Evolutionary conservation across 2,113 vertebrate genomes (phyloP).

Genomic region (Pithys albifrons): DNA sequence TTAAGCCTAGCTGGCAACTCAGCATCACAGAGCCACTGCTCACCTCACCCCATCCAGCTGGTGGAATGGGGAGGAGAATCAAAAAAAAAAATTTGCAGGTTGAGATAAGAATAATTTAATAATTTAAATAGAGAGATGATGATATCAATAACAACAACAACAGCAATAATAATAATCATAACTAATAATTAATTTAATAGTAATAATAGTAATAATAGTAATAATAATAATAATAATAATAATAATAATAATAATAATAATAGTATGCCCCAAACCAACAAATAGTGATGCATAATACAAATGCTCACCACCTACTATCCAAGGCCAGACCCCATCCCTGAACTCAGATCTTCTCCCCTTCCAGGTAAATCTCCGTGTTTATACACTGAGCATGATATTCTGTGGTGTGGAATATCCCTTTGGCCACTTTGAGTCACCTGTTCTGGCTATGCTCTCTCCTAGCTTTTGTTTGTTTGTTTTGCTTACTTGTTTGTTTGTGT

Average conservation of each 20-base stretch:
- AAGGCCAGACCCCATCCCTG: neutral
- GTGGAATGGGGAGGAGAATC: neutral
- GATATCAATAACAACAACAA: too few relatives aligned
- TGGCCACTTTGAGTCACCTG: neutral
- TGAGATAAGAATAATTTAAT: neutral
- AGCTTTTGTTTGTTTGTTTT: too few relatives aligned
- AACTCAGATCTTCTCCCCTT: neutral
- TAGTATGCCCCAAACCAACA: neutral
- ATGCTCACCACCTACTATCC: neutral
- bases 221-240: too few relatives aligned
- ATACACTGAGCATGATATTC: fast-evolving
- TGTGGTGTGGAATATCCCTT: neutral
- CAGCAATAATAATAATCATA: too few relatives aligned
- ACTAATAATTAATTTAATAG: neutral
- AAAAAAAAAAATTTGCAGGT: neutral
- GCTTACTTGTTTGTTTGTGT: neutral
- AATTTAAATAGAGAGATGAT: neutral
- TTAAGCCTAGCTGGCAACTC: neutral
- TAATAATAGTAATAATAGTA: neutral
- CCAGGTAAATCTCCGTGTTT: neutral
- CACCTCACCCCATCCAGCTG: neutral
- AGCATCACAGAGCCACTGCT: neutral
- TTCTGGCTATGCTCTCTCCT: neutral
- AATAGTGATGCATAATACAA: too few relatives aligned
- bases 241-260: too few relatives aligned